Evolutionary conservation across 2,797 vertebrate species (phyloP), one percentile per base, ranked within the genome.

Genomic region (Catharus ustulatus): DNA sequence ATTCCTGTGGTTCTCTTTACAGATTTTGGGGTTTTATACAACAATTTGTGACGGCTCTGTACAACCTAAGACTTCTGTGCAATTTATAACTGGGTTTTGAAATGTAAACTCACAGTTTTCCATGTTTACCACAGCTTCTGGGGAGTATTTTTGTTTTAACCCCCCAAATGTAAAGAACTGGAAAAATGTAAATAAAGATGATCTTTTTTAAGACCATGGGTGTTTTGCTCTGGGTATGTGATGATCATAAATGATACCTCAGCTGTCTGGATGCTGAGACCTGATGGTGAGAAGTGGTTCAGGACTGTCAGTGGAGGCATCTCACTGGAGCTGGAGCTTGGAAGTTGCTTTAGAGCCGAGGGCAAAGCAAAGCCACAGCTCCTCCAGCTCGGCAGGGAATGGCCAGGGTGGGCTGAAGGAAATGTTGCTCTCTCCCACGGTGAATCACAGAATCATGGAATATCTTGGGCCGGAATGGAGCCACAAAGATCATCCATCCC

Each of bases 121-220:
- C 73, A n/a, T 5, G 59, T 84, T 80, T 72, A 55, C 63, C 84
- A 34, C 0, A 0, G 66, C 67, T 89, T 79, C 84, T 84, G 86
- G 86, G 69, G 86, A 72, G 48, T 45, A 23, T 57, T 87, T 95
- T 77, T 91, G 88, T 61, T 95, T 95, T 83, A 84, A 88, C 26
- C 27, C 15, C 58, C 48, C 71, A 52, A 64, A 48, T 92, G 89
- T 83, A 81, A 91, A 89, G 81, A 74, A 46, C 36, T 43, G 72
- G 72, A 34, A 45, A 59, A 38, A 30, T n/a, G 55, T 89, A 83
- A 97, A 97, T 96, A 95, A 95, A 96, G 16, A 71, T n/a, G 36
- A 89, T 36, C 24, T 84, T 95, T 91, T 67, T 36, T 74, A 79
- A 83, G 69, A 8, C 38, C 13, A 3, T 1, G 42, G 7, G 26